Evolutionary conservation across 2,888 invertebrate species (phyloP), one percentile per base, ranked within the genome.

Genomic region (Lasius fuliginosus): DNA sequence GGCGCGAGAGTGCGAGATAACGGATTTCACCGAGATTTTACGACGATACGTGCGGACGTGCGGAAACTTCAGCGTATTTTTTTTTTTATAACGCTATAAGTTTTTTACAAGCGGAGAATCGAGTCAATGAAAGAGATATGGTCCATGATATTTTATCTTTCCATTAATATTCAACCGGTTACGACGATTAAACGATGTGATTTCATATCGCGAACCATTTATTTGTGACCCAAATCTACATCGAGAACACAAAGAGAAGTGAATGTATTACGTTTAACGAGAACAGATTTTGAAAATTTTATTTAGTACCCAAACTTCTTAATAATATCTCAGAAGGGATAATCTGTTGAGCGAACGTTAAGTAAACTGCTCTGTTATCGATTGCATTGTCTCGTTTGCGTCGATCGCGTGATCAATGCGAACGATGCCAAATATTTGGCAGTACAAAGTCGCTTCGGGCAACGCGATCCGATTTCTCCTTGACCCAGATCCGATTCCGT

Each of bases 401-500:
- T n/a, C 12, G 89, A 53, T 90, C 87, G 88, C 85, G 86, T 86
- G 90, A 90, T 90, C 84, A 85, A 89, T 86, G 87, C 85, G 73
- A 89, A 77, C 85, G 87, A 90, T 88, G 89, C 86, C 86, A 90
- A 90, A 87, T 87, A 86, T 90, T 90, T 89, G 90, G 90, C 89
- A 85, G 85, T 82, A 82, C 83, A 62, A 64, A 40, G 86, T n/a
- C 83, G 79, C 88, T 86, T 84, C 79, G 81, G 83, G 85, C 74
- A 77, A 76, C 81, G 74, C 85, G 84, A 90, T 90, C 92, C 90
- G 91, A 90, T 90, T 90, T 91, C 92, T 91, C 92, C 92, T 92
- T 92, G 92, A 92, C 92, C 92, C 85, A 91, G 87, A 92, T 92
- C 81, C 83, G 69, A 89, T 90, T 86, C 68, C 56, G 65, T 81